phyloP scores from a whole-genome alignment of 2,888 invertebrate species.

The Aporophyla lueneburgensis region DNA sequence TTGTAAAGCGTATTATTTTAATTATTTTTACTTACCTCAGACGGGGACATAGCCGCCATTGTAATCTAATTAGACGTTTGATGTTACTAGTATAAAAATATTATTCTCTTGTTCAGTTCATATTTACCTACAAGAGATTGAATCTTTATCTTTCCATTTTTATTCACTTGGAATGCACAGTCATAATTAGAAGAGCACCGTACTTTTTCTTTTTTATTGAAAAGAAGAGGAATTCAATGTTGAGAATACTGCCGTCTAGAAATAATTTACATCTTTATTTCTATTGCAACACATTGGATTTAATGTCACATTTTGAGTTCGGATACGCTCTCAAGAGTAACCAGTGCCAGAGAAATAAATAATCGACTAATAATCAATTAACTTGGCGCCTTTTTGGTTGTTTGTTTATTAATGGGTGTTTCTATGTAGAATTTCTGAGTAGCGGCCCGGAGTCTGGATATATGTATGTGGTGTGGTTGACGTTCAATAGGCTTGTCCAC shows the following conservation, averaged over 20 bases:
- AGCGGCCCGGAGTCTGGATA: too few relatives aligned
- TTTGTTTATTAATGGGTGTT: neutral
- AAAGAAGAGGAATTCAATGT: neutral
- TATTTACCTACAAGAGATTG: conserved; percentile 1
- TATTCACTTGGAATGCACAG: neutral
- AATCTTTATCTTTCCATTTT: conserved; percentile 3
- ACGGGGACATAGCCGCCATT: conserved; percentile 95
- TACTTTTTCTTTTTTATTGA: neutral
- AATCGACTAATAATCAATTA: conserved; percentile 18
- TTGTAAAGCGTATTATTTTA: conserved; percentile 64
- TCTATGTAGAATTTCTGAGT: too few relatives aligned
- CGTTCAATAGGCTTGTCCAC: too few relatives aligned
- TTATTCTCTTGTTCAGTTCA: conserved; percentile 18
- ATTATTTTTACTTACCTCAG: conserved; percentile 92
- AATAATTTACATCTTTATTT: conserved; percentile 2
- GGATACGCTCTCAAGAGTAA: conserved; percentile 15
- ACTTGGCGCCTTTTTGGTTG: neutral
- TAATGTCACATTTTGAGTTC: conserved; percentile 25
- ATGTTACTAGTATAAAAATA: conserved; percentile 78
- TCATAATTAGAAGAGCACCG: neutral
- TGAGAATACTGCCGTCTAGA: neutral
- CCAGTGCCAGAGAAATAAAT: neutral
- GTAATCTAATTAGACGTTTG: conserved; percentile 89
- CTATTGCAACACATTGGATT: conserved; percentile 32
- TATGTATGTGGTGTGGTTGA: too few relatives aligned